A percentile compares a stretch with the other conserved stretches of the same genome.
Evolutionary conservation across 2,113 vertebrate genomes (phyloP).

Genomic region (mouse (Mus musculus)): GRCm39 chr13:63037501-63038000

Average conservation of each 20-base stretch:
- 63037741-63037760: background rate
- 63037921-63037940: background rate
- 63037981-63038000: background rate
- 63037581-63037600: background rate
- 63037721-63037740: too few species aligned
- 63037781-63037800: background rate
- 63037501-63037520: background rate
- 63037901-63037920: background rate
- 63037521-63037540: background rate
- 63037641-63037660: background rate
- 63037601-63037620: background rate
- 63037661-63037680: background rate
- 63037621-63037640: background rate
- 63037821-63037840: background rate
- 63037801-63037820: too few species aligned
- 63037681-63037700: background rate
- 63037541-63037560: background rate
- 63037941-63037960: background rate
- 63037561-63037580: background rate
- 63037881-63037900: background rate
- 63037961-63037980: fast-evolving
- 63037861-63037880: background rate
- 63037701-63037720: background rate
- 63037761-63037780: background rate
- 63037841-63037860: background rate